A percentile compares a stretch with the other conserved stretches of the same genome.
These are phyloP conservation scores for Homalodisca vitripennis DNA, from an alignment of 1,140 invertebrate genomes.

Conservation along the genomic window DNA sequence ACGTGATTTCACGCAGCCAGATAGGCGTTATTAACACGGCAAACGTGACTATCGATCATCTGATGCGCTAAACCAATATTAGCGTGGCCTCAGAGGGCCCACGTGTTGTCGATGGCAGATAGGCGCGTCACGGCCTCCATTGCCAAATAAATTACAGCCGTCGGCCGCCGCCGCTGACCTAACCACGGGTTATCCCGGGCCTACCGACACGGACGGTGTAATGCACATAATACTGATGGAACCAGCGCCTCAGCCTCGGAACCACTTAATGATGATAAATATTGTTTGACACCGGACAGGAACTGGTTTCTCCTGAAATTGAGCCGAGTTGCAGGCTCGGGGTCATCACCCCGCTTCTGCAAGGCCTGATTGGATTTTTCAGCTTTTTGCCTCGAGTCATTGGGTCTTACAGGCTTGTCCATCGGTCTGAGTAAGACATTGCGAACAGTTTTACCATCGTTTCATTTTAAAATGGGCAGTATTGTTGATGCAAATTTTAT, in stretches of 20 bases:
- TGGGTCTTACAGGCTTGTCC: no score
- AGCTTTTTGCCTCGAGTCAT: no score
- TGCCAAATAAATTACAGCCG: conserved; percentile 15
- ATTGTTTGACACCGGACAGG: conserved; percentile 7
- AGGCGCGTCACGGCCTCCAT: conserved; percentile 7
- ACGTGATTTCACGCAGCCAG: conserved; percentile 8
- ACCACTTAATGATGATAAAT: conserved; percentile 10
- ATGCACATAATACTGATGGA: conserved; percentile 8
- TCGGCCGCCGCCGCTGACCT: not conserved
- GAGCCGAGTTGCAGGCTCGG: not conserved
- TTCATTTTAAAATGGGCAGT: no score
- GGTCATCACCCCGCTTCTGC: no score
- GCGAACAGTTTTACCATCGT: no score
- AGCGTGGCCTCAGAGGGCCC: not conserved
- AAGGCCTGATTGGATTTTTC: no score
- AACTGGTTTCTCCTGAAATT: conserved; percentile 8
- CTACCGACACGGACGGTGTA: not conserved
- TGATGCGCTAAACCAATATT: conserved; percentile 15
- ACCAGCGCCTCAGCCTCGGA: no score
- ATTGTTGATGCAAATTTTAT: no score
- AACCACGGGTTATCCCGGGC: conserved; percentile 5
- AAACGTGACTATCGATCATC: conserved; percentile 9
- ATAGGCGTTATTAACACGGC: conserved; percentile 17
- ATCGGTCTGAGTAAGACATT: no score
- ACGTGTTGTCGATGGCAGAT: conserved; percentile 12